A percentile compares a stretch with the other conserved stretches of the same genome.
Evolutionary conservation across 2,888 invertebrate genomes (phyloP).

Genomic region (Conus canariensis): DNA sequence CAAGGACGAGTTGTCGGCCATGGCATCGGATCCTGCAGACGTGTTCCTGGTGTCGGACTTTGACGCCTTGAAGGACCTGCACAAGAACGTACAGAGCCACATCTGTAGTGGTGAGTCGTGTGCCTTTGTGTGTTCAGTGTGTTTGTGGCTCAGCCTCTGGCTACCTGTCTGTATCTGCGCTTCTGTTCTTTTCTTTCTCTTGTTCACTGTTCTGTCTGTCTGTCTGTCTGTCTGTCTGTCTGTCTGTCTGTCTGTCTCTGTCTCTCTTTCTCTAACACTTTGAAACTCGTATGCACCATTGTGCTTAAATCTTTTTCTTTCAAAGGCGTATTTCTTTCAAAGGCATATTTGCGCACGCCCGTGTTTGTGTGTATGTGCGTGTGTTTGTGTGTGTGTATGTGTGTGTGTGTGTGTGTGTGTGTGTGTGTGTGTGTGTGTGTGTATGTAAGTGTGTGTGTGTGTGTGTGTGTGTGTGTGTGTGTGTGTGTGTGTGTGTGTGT

Average conservation of each 20-base stretch:
- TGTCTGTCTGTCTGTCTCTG: not conserved
- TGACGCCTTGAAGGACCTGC: conserved; percentile 30
- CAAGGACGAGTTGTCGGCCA: conserved; percentile 55
- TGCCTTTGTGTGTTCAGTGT: not conserved
- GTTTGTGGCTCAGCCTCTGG: not conserved
- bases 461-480: no score
- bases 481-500: no score
- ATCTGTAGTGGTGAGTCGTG: conserved; percentile 36
- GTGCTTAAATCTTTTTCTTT: no score
- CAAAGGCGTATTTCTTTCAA: not conserved
- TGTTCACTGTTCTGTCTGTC: not conserved
- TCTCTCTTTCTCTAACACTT: not conserved
- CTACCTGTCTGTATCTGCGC: not conserved
- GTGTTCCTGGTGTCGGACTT: conserved; percentile 38
- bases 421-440: not conserved
- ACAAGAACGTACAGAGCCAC: conserved; percentile 29
- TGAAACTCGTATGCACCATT: no score
- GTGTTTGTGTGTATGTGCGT: not conserved
- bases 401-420: not conserved
- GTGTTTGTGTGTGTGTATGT: not conserved
- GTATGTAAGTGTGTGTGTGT: not conserved
- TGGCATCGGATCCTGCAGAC: conserved; percentile 43
- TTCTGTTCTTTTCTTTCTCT: not conserved
- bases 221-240: no score
- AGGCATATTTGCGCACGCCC: not conserved